Conservation (phyloP, 2,797 vertebrate species). For the Etheostoma nigrum region DNA sequence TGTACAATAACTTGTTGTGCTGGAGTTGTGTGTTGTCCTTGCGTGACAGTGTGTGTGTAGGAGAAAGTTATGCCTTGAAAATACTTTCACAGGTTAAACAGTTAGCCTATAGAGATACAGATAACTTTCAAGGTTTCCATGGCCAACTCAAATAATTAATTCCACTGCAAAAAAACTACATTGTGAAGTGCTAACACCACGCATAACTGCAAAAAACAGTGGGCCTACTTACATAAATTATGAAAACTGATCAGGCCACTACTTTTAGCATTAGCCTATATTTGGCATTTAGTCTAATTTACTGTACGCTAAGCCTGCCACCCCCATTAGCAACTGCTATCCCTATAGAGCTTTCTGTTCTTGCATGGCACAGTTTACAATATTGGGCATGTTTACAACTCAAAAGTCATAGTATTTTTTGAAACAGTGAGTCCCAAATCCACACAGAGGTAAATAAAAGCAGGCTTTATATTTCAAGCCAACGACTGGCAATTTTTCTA, state of each 20-base stretch:
- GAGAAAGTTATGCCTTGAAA: constrained; percentile 21
- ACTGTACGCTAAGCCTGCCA: not conserved
- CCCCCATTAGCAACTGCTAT: not conserved
- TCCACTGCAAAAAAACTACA: not conserved
- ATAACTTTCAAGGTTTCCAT: not conserved
- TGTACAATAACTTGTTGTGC: constrained; percentile 24
- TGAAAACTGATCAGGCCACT: too few species aligned
- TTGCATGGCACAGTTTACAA: not conserved
- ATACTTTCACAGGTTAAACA: constrained; percentile 6
- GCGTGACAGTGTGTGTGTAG: not conserved
- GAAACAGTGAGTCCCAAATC: not conserved
- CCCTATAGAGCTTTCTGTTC: not conserved
- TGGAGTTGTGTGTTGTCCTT: constrained; percentile 25
- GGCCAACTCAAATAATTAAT: not conserved
- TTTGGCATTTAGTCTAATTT: not conserved
- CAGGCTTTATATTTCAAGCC: not conserved
- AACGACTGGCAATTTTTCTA: not conserved
- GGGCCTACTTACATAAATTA: too few species aligned
- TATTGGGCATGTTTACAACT: not conserved
- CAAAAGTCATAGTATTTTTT: not conserved
- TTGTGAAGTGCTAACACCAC: not conserved
- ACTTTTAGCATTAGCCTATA: not conserved
- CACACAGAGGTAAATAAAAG: not conserved
- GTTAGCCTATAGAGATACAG: not conserved
- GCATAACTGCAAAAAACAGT: not conserved